These are phyloP conservation scores for Apodemus agrarius DNA, from an alignment of 2,797 vertebrate genomes.

Conservation along the genomic window DNA sequence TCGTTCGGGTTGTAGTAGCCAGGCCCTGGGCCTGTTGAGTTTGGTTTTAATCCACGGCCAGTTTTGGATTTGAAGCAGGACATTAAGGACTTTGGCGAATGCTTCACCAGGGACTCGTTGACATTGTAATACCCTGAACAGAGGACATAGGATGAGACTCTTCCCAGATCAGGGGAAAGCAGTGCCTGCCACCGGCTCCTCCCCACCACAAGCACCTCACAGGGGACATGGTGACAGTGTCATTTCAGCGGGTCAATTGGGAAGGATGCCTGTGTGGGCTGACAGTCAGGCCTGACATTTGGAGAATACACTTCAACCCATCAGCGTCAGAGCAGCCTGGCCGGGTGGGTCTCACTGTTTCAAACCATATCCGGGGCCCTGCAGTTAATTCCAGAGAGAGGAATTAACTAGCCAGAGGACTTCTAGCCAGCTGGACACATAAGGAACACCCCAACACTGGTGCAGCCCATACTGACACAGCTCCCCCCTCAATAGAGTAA, in stretches of 20 bases:
- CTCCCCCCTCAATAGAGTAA: neutral
- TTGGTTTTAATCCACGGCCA: conserved; percentile 57
- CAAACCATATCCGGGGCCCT: neutral
- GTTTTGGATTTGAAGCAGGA: conserved; percentile 90
- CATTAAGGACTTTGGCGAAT: conserved; percentile 79
- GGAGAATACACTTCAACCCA: neutral
- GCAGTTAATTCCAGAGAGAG: neutral
- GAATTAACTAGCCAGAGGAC: neutral
- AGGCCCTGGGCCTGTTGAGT: conserved; percentile 85
- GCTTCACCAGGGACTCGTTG: conserved; percentile 83
- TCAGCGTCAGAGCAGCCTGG: neutral
- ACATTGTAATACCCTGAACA: conserved; percentile 88
- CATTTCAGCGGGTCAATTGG: neutral
- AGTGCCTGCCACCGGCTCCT: neutral
- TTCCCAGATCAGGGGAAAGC: neutral
- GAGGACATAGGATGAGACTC: conserved; percentile 23
- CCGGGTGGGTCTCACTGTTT: neutral
- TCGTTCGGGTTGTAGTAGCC: conserved; percentile 86
- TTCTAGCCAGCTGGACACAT: neutral
- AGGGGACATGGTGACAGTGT: fast-evolving
- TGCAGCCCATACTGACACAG: neutral
- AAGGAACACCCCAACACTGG: neutral
- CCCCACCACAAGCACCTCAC: neutral
- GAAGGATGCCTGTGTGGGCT: neutral
- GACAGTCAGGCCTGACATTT: neutral